These are phyloP conservation scores for Scaptomyza polygonia DNA, from an alignment of 2,888 invertebrate genomes.

Conservation along the genomic window DNA sequence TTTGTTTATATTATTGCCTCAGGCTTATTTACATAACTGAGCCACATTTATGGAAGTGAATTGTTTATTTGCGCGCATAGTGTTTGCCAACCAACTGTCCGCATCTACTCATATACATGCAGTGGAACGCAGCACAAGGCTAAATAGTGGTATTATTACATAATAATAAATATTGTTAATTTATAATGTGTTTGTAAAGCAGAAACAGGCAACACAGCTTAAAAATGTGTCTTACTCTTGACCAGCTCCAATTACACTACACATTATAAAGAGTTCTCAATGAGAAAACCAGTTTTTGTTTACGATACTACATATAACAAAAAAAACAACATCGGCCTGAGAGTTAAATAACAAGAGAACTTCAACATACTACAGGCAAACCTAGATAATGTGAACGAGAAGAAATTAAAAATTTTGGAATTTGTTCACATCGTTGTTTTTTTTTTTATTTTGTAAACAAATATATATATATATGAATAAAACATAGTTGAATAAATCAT, in stretches of 20 bases:
- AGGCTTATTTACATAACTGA: constrained; percentile 1
- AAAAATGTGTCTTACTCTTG: constrained; percentile 20
- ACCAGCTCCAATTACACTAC: constrained; percentile 24
- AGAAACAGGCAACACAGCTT: constrained; percentile 16
- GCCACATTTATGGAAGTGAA: constrained; percentile 33
- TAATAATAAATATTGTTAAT: constrained; percentile 68
- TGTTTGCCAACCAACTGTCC: constrained; percentile 24
- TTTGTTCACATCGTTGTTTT: too few species aligned
- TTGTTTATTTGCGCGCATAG: constrained; percentile 18
- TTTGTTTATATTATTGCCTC: too few species aligned
- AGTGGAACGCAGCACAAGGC: constrained; percentile 17
- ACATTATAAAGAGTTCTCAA: constrained; percentile 26
- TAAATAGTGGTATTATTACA: constrained; percentile 63
- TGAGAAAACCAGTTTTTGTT: constrained; percentile 54
- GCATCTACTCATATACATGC: not conserved
- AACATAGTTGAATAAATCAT: too few species aligned
- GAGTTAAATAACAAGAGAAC: constrained; percentile 57
- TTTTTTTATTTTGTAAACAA: too few species aligned
- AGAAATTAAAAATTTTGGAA: too few species aligned
- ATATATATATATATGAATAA: too few species aligned
- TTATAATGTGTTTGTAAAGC: constrained; percentile 51
- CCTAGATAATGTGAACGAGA: too few species aligned
- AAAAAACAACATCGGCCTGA: constrained; percentile 5
- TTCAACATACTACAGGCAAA: constrained; percentile 40
- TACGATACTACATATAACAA: constrained; percentile 7